These are phyloP conservation scores for Ophioderma brevispina DNA, from an alignment of 35 echinoderm and acorn worm genomes.

Conservation along the genomic window DNA sequence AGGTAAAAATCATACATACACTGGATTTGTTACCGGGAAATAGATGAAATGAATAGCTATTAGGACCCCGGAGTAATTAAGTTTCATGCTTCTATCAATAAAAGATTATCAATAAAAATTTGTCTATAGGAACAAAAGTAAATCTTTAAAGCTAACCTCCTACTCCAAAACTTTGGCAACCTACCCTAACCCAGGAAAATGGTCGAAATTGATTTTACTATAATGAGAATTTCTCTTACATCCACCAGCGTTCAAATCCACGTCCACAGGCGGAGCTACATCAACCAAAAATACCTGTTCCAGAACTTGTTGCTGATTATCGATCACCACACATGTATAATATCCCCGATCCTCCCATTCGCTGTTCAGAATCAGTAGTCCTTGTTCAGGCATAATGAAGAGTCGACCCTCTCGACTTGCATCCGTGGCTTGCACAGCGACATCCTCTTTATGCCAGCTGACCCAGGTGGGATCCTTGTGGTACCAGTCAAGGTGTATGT, in stretches of 20 bases:
- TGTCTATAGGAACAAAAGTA: too few relatives aligned
- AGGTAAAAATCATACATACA: too few relatives aligned
- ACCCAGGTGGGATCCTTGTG: not conserved
- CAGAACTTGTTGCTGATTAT: not conserved
- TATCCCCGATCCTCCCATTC: constrained; percentile 32
- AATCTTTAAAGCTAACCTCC: not conserved
- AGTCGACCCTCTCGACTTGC: constrained; percentile 20
- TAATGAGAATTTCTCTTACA: constrained; percentile 9
- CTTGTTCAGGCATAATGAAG: constrained; percentile 25
- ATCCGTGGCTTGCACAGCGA: not conserved
- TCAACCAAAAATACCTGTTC: not conserved
- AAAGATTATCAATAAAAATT: too few relatives aligned
- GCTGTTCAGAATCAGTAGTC: constrained; percentile 46
- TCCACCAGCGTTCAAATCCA: constrained; percentile 15
- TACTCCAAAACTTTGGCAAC: not conserved
- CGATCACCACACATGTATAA: constrained; percentile 4
- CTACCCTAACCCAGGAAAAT: not conserved
- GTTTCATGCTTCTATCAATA: too few relatives aligned
- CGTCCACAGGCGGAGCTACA: constrained; percentile 27
- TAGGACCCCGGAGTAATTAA: too few relatives aligned
- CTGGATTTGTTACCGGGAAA: too few relatives aligned
- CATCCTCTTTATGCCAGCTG: constrained; percentile 14
- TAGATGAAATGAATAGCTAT: too few relatives aligned
- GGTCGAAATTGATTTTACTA: not conserved
- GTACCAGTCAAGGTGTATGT: constrained; percentile 11